These are phyloP conservation scores for Meles meles DNA, from an alignment of 2,113 vertebrate species.

Conservation along the genomic window DNA sequence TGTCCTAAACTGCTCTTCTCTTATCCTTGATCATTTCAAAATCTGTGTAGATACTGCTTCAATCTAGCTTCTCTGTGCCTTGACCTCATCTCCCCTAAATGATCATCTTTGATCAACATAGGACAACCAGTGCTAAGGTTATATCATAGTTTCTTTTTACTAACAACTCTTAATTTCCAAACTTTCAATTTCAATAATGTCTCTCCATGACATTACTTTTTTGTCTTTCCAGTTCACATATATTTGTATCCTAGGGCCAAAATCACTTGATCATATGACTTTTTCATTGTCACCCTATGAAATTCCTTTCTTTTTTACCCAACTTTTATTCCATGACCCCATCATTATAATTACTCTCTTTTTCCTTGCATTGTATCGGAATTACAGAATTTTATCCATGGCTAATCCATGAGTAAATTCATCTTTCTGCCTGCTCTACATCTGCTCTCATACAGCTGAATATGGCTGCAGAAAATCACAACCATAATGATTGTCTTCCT, in stretches of 20 bases:
- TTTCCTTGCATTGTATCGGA: background rate
- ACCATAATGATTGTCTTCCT: background rate
- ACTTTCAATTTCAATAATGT: background rate
- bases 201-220: background rate
- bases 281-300: background rate
- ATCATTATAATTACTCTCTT: background rate
- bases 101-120: background rate
- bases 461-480: constrained; percentile 28
- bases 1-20: background rate
- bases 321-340: background rate
- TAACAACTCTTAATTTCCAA: background rate
- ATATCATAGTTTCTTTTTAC: background rate
- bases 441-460: background rate
- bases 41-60: background rate
- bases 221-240: background rate
- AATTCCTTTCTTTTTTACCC: background rate
- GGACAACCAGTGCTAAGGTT: background rate
- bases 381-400: background rate
- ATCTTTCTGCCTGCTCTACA: background rate
- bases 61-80: background rate
- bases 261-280: background rate
- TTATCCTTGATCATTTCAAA: background rate
- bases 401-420: background rate
- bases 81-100: background rate
- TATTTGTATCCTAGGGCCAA: background rate